Evolutionary conservation across 2,797 vertebrate genomes (phyloP).

Genomic region (Trematomus bernacchii): DNA sequence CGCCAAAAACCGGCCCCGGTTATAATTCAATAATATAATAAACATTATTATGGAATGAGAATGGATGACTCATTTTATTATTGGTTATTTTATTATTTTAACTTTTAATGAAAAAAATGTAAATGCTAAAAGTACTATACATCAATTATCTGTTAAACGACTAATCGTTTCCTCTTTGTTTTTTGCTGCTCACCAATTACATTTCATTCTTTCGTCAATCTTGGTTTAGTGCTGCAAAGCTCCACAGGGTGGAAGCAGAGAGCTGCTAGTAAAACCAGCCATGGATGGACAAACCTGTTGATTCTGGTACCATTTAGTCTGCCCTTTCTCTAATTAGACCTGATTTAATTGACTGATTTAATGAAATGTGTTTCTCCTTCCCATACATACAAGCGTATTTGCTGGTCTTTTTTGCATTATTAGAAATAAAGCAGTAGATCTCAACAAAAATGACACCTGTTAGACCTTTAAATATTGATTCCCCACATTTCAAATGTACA

Average conservation of each 20-base stretch:
- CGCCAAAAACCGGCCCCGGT: too few species aligned
- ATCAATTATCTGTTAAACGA: too few species aligned
- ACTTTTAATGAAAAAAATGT: too few species aligned
- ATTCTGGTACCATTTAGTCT: conserved; percentile 18
- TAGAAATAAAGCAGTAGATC: neutral
- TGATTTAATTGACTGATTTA: conserved; percentile 53
- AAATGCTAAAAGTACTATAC: too few species aligned
- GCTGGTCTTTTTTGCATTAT: conserved; percentile 3
- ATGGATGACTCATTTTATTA: too few species aligned
- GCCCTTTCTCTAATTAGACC: conserved; percentile 26
- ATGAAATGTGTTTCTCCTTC: conserved; percentile 23
- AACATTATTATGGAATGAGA: too few species aligned
- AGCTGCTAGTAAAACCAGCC: conserved; percentile 1
- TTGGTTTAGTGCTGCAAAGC: too few species aligned
- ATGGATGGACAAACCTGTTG: conserved; percentile 28
- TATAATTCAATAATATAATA: too few species aligned
- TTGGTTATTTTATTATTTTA: too few species aligned
- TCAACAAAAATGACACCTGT: conserved; percentile 33
- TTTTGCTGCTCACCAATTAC: conserved; percentile 9
- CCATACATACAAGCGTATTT: neutral
- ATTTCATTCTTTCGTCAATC: neutral
- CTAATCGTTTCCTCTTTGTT: neutral
- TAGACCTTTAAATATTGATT: neutral
- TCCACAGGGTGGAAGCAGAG: conserved; percentile 61
- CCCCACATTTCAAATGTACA: conserved; percentile 18